Evolutionary conservation across 2,797 vertebrate genomes (phyloP), one percentile per base, ranked within the genome.

Genomic region (Allochrocebus solatus): DNA sequence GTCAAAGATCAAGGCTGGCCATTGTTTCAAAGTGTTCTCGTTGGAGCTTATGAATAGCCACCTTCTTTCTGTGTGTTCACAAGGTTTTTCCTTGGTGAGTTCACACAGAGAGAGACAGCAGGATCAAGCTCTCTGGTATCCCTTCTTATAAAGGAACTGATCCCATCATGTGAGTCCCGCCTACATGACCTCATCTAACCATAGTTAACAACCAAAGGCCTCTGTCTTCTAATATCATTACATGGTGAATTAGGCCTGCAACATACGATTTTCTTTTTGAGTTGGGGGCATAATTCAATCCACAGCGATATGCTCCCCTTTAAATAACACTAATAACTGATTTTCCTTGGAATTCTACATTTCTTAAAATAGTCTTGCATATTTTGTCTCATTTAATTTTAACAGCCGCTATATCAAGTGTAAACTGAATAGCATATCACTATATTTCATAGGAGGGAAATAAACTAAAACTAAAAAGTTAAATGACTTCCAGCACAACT

Each of bases 331-430:
- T 81, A 83, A 91, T 36, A 8, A 89, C n/a, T 30, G 39, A 50
- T 33, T 64, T 87, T 74, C 19, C 30, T 74, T 46, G 33, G 0
- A 50, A 70, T 78, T 89, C 9, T 36, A 41, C 12, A 86, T 57
- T 59, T 26, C 30, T 80, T 67, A 48, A 76, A 87, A 67, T 16
- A 88, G 41, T 30, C 41, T 17, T 36, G 92, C 19, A 2, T 43
- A 61, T 80, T 89, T 85, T 78, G 16, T 64, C 83, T 92, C 17
- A 85, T 39, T 95, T 84, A 13, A 93, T 81, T 89, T 86, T 78
- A 86, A 89, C 8, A 72, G 24, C 2, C 16, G 74, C 61, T 88
- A 13, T 48, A 83, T 53, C 24, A 87, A 74, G 12, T 59, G 59
- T 10, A 61, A 33, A 78, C 8, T 41, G 41, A 87, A n/a, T 36